phyloP scores from a whole-genome alignment of 1,140 invertebrate genomes.

The Camponotus pennsylvanicus region DNA sequence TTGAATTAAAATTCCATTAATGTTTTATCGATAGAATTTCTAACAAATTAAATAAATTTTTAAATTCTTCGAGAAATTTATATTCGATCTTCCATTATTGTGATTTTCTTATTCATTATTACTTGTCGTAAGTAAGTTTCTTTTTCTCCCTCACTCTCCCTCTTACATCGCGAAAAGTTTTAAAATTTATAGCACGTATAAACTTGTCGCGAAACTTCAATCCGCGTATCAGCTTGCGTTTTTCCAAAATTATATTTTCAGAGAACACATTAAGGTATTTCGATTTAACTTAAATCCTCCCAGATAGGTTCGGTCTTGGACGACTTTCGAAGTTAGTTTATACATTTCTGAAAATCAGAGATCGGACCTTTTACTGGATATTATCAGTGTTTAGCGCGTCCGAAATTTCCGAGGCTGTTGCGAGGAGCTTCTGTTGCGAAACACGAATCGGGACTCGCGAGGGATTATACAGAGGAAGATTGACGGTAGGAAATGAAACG shows the following conservation, averaged over 20 bases:
- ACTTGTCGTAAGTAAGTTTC: neutral
- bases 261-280: too few species aligned
- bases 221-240: neutral
- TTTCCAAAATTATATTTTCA: neutral
- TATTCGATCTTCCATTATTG: neutral
- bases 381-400: neutral
- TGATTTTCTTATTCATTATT: neutral
- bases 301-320: too few species aligned
- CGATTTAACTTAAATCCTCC: neutral
- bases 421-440: neutral
- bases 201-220: neutral
- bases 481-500: slow-evolving; percentile 44
- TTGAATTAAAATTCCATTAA: too few species aligned
- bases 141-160: neutral
- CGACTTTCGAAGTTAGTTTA: too few species aligned
- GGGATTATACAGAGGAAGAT: slow-evolving; percentile 26
- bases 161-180: neutral
- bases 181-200: neutral
- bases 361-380: neutral
- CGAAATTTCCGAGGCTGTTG: neutral
- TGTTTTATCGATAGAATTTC: too few species aligned
- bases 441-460: neutral
- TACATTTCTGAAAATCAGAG: neutral
- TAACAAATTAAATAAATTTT: too few species aligned
- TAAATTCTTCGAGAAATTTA: too few species aligned